Evolutionary conservation across 92 coral and sea anemone species (phyloP), one percentile per base, ranked within the genome.

Genomic region (Siderastrea radians): DNA sequence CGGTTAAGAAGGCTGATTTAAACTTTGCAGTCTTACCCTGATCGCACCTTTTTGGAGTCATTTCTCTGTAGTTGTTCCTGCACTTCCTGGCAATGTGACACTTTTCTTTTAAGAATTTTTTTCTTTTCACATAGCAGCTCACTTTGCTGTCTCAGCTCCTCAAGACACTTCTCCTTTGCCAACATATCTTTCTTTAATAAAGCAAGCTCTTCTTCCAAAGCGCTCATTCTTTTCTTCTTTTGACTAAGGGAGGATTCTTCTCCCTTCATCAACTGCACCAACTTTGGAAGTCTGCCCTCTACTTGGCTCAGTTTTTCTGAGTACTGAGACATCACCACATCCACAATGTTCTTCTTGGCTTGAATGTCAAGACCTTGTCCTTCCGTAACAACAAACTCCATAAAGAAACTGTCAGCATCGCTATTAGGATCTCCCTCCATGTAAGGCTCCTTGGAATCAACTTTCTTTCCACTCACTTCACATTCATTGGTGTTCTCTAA

Each of bases 361-460:
- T 26, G 60, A 6, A 48, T 19, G 6, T 79, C 60, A 49, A 79
- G 72, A 38, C 49, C 83, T 10, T 49, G 26, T 6, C 83, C 83
- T 49, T 79, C 83, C 2, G 72, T 63, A 4, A 49, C 48, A 26
- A 79, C 83, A 64, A 79, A 79, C 15, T 79, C 49, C 5, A 79
- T 19, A 38, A 79, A 79, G n/a, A 73, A 79, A 66, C 44, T 79
- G 73, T 79, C 59, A 11, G 83, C 83, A 79, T 63, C 83, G 16
- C 58, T 62, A 49, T 17, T 59, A 2, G 12, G 49, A 3, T 7
- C 0, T 19, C 5, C 60, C 7, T 64, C 59, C 16, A 13, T 10
- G 2, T 60, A 48, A 12, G 73, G 49, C 38, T 64, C 61, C 17
- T 79, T 14, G n/a, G 15, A 0, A 44, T 62, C 17, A 26, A 19